phyloP scores from a whole-genome alignment of 2,113 vertebrate species.

The Marcusenius ussheri region DNA sequence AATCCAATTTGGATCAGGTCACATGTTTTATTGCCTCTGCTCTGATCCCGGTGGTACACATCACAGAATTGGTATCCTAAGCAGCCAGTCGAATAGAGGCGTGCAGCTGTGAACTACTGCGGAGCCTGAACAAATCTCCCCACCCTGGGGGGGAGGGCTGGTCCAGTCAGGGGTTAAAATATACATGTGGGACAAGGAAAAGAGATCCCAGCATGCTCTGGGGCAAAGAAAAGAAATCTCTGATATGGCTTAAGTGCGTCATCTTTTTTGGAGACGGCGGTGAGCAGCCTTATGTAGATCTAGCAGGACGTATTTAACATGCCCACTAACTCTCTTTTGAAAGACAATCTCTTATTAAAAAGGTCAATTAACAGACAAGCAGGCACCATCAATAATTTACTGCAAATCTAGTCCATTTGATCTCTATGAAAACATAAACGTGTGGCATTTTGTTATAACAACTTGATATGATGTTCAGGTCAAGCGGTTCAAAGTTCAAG shows the following conservation, averaged over 20 bases:
- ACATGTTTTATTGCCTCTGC: slow-evolving; percentile 18
- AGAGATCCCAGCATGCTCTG: not conserved
- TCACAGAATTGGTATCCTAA: slow-evolving; percentile 7
- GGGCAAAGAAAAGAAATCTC: not conserved
- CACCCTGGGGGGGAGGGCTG: not conserved
- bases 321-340: not conserved
- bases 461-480: not conserved
- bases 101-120: not conserved
- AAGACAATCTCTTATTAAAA: not conserved
- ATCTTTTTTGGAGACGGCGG: not conserved
- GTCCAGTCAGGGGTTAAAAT: not conserved
- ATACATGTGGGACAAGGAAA: not conserved
- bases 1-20: slow-evolving; percentile 13
- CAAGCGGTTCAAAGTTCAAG: not conserved
- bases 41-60: not conserved
- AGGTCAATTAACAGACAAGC: not conserved
- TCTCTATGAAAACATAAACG: not conserved
- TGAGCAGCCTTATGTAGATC: too few species aligned
- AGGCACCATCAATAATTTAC: not conserved
- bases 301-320: not conserved
- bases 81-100: not conserved
- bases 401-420: not conserved
- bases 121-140: not conserved
- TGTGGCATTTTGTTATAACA: not conserved
- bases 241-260: not conserved